Evolutionary conservation across 2,888 invertebrate genomes (phyloP), one percentile per base, ranked within the genome.

Genomic region (Peribatodes rhomboidaria): DNA sequence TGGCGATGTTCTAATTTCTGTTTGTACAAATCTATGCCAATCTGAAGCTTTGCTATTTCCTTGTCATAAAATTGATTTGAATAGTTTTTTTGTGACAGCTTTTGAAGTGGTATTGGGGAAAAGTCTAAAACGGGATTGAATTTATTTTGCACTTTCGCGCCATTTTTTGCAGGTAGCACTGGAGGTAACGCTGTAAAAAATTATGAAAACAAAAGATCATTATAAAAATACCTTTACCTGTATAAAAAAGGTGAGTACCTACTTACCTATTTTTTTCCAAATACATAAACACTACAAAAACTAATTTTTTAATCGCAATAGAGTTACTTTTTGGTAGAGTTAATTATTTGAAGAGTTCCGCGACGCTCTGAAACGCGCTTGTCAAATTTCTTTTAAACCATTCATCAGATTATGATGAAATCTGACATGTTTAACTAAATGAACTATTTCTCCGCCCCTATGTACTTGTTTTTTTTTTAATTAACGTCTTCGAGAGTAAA

Each of bases 11-110:
- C 10, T 35, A 56, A 20, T 9, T 46, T 44, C 9, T 14, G 44
- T 33, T 53, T 39, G 39, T 53, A 53, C 14, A 41, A 39, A 3
- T 39, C 27, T 41, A 41, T 41, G 27, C 39, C 18, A 13, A 14
- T 14, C 9, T 53, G 10, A 7, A 53, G 39, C 27, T 41, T 39
- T 1, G 39, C 11, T 2, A 53, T n/a, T 41, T 39, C 22, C 6
- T 9, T 0, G 2, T 39, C 8, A 22, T 4, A 53, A 4, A 27
- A 9, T 14, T 22, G 39, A 8, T 53, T 22, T 14, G 39, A 41
- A 22, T 39, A 27, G 39, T 53, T 53, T 14, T 53, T 22, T 27
- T 14, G n/a, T 14, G 14, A 7, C 8, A 53, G n/a, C 7, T n/a
- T 11, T 9, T 20, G 6, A 2, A 18, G 50, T 22, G 14, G 10